Percentiles rank a stretch among this genome's conserved stretches.
phyloP scores from a whole-genome alignment of 2,888 invertebrate genomes.

The Proisotoma minuta region DNA sequence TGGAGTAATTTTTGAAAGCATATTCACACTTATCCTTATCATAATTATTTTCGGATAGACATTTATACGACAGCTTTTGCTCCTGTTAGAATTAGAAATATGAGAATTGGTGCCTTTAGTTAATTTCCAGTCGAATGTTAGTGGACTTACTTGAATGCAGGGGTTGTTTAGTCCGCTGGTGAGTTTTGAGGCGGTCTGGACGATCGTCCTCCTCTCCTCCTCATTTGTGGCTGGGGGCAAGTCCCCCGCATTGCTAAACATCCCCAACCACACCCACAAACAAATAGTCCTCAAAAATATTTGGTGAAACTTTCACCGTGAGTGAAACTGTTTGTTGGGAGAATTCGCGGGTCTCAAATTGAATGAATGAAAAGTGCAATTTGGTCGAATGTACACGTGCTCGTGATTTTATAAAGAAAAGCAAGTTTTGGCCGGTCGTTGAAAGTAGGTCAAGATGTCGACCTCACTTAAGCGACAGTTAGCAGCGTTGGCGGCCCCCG shows the following conservation, averaged over 20 bases:
- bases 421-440: no score
- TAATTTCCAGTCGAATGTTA: neutral
- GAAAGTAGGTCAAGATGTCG: conserved; percentile 44
- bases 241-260: conserved; percentile 35
- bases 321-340: no score
- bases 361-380: no score
- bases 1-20: conserved; percentile 71
- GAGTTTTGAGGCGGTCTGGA: conserved; percentile 32
- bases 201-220: conserved; percentile 25
- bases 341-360: no score
- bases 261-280: conserved; percentile 1
- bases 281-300: no score
- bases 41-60: conserved; percentile 65
- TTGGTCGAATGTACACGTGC: no score
- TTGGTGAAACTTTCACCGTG: neutral
- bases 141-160: conserved; percentile 31
- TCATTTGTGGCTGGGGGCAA: conserved; percentile 33
- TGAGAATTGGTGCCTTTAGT: neutral
- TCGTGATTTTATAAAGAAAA: no score
- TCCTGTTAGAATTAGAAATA: conserved; percentile 58
- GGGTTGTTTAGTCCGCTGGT: conserved; percentile 38
- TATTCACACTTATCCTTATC: conserved; percentile 62
- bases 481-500: conserved; percentile 67
- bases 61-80: conserved; percentile 65
- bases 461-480: conserved; percentile 78